A percentile compares a stretch with the other conserved stretches of the same genome.
phyloP scores from a whole-genome alignment of 2,113 vertebrate genomes.

The Pseudopodoces humilis region DNA sequence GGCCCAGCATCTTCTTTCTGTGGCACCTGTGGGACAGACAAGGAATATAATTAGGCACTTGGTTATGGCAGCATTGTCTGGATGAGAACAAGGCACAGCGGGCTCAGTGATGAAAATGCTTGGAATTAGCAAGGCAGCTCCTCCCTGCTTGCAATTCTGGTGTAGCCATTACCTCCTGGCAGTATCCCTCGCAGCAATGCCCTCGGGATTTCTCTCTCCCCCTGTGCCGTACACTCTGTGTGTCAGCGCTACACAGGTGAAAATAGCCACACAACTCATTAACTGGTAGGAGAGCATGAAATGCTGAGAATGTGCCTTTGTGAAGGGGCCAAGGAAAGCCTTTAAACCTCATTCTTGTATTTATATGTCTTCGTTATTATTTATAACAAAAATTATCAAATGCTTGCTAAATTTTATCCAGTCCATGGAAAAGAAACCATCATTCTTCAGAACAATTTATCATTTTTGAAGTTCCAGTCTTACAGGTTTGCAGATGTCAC shows the following conservation, averaged over 20 bases:
- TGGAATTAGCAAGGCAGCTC: not conserved
- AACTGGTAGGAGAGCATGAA: not conserved
- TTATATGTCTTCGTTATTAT: not conserved
- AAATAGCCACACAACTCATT: not conserved
- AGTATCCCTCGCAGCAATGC: not conserved
- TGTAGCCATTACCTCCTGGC: not conserved
- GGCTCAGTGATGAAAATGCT: not conserved
- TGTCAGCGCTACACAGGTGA: not conserved
- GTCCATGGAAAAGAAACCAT: not conserved
- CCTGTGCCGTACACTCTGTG: too few species aligned
- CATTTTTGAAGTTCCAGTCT: not conserved
- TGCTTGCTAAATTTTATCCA: not conserved
- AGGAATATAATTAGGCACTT: not conserved
- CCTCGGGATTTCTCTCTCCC: not conserved
- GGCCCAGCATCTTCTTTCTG: not conserved
- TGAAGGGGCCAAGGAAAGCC: not conserved
- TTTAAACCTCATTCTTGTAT: not conserved
- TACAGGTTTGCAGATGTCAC: not conserved
- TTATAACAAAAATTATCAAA: not conserved
- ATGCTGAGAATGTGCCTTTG: not conserved
- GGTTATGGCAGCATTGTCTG: not conserved
- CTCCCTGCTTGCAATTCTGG: not conserved
- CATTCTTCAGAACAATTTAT: not conserved
- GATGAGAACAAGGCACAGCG: not conserved
- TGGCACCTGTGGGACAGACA: not conserved